Conservation (phyloP, 2,797 vertebrate genomes). For the Microctenopoma steveboyesi region DNA sequence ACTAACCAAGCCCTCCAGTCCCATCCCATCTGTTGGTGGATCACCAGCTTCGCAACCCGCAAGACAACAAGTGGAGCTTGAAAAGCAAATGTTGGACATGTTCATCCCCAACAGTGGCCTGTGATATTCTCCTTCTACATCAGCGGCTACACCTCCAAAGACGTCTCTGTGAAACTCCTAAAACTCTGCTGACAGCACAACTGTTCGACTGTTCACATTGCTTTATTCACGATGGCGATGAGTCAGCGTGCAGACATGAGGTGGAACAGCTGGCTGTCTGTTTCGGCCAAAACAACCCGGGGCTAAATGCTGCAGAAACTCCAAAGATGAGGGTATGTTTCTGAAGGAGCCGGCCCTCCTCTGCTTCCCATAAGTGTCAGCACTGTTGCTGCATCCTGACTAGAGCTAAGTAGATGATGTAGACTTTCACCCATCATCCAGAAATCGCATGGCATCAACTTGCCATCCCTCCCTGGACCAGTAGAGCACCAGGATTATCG, state of each 20-base stretch:
- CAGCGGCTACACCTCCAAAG: constrained; percentile 15
- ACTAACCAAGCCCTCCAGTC: constrained; percentile 9
- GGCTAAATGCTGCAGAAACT: constrained; percentile 37
- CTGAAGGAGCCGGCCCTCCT: not conserved
- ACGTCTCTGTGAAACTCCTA: constrained; percentile 16
- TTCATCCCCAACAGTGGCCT: constrained; percentile 10
- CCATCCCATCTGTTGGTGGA: constrained; percentile 39
- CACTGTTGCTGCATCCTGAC: constrained; percentile 2
- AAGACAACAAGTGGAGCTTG: constrained; percentile 30
- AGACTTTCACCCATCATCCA: constrained; percentile 9
- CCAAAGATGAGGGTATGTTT: constrained; percentile 10
- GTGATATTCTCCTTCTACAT: constrained; percentile 10
- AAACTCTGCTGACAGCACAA: constrained; percentile 43
- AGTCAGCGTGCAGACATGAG: constrained; percentile 37
- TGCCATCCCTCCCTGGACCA: constrained; percentile 17
- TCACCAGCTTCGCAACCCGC: constrained; percentile 21
- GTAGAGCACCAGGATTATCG: constrained; percentile 1
- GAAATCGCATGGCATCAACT: constrained; percentile 17
- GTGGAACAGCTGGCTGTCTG: constrained; percentile 58
- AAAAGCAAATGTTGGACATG: constrained; percentile 22
- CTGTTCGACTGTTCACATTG: constrained; percentile 23
- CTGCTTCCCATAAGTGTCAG: constrained; percentile 6
- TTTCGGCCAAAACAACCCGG: constrained; percentile 41
- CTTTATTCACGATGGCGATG: constrained; percentile 44
- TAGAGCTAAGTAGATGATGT: constrained; percentile 13